Evolutionary conservation across 2,797 vertebrate species (phyloP).

Genomic region (Hozukius guyotensis): DNA sequence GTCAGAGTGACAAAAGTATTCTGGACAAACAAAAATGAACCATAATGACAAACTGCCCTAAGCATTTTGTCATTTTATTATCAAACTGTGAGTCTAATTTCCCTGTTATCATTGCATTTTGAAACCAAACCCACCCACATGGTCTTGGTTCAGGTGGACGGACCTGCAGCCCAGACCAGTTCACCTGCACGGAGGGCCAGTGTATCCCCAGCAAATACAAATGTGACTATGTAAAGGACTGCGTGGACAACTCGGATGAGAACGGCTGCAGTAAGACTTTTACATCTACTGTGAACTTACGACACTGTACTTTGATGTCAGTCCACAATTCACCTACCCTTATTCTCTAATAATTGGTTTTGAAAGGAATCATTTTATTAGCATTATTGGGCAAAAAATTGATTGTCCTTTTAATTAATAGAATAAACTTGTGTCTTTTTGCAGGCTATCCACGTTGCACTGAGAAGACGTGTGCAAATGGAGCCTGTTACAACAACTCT

Average conservation of each 20-base stretch:
- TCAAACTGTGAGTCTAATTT: not conserved
- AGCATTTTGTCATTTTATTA: not conserved
- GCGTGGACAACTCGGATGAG: constrained; percentile 81
- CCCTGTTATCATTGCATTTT: not conserved
- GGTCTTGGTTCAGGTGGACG: constrained; percentile 60
- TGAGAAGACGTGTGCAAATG: constrained; percentile 79
- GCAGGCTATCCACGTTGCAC: constrained; percentile 78
- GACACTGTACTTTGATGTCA: not conserved
- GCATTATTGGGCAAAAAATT: not conserved
- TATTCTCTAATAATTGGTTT: not conserved
- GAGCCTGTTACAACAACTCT: constrained; percentile 79
- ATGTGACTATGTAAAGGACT: constrained; percentile 81
- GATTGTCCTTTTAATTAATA: not conserved
- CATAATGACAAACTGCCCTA: not conserved
- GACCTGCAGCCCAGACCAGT: constrained; percentile 79
- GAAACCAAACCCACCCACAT: not conserved
- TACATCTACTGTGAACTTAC: not conserved
- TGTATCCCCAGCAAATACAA: constrained; percentile 76
- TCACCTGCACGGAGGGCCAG: constrained; percentile 80
- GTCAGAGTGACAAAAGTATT: not conserved
- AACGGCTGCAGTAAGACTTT: constrained; percentile 78
- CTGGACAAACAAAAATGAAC: not conserved
- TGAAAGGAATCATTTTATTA: not conserved
- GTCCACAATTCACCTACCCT: not conserved
- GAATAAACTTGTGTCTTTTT: not conserved